Percentiles rank a stretch among this genome's conserved stretches.
Conservation (phyloP, 2,797 vertebrate species). For the Monodelphis domestica region DNA sequence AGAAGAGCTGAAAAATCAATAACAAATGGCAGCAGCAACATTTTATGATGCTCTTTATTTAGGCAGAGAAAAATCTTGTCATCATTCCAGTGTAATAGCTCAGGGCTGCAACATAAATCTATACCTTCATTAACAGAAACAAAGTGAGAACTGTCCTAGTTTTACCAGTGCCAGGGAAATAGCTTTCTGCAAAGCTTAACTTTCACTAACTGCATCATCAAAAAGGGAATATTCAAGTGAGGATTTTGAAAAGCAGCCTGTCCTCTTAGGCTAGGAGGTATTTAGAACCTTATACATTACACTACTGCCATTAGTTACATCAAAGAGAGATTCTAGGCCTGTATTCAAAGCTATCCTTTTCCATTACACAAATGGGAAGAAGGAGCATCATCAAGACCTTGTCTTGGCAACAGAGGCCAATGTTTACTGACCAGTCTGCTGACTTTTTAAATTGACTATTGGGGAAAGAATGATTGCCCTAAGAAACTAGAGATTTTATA, state of each 20-base stretch:
- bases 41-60: constrained; percentile 4
- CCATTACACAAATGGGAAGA: neutral
- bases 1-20: neutral
- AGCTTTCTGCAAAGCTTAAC: neutral
- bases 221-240: neutral
- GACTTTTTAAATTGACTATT: neutral
- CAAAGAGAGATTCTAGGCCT: neutral
- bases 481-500: neutral
- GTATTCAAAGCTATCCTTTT: neutral
- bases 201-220: neutral
- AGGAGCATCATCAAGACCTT: neutral
- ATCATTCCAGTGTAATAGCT: constrained; percentile 3
- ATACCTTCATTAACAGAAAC: neutral
- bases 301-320: neutral
- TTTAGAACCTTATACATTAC: neutral
- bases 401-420: neutral
- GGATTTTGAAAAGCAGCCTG: neutral
- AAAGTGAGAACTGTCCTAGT: neutral
- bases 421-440: neutral
- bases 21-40: neutral
- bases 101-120: neutral
- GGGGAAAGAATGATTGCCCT: neutral
- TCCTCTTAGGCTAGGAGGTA: neutral
- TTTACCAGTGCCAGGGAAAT: neutral
- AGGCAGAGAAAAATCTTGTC: constrained; percentile 5